Base-by-base conservation (phyloP, 2,888 invertebrate genomes). In the Synergus itoensis region DNA sequence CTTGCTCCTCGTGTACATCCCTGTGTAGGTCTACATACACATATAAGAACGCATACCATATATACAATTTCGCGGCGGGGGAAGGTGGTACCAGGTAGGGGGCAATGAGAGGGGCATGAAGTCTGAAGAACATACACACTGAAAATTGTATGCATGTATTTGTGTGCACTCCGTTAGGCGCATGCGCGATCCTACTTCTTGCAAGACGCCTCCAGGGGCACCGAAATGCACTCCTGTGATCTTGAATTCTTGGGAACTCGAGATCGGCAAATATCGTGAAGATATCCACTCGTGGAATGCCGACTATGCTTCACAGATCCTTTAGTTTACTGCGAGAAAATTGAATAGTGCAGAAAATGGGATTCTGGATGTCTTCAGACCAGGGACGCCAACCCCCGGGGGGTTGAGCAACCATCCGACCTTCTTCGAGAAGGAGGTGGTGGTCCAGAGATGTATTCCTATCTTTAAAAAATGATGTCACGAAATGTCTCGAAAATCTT, bases 81-180 rank as follows among this genome's bases (percentile, higher is more conserved):
- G 67, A 53, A 65, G 78, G 48, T 60, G 28, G 16, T 28, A 53
- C 5, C 48, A 53, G 36, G 76, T 60, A 18, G 76, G 62, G 40
- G 76, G 57, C 14, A 36, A 40, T 12, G 76, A 76, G 62, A 41
- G 43, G 43, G 43, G 12, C 16, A 63, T 28, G 5, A 12, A 21
- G 14, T 36, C n/a, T n/a, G 67, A 12, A 67, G 40, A 41, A 45
- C 62, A 63, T n/a, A 60, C 18, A 28, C 18, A 48, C 16, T n/a
- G 16, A 62, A 41, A 40, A 60, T 41, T 16, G n/a, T 62, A 21
- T 76, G 14, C 18, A 21, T 69, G 69, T n/a, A 69, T 28, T 28
- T 36, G 63, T 63, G 5, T 28, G 16, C 45, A 9, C 60, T 62
- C 83, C 85, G 82, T 85, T 85, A 85, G 79, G 83, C 84, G 85